Conservation (phyloP, 2,113 vertebrate species). For the Lepus americanus region DNA sequence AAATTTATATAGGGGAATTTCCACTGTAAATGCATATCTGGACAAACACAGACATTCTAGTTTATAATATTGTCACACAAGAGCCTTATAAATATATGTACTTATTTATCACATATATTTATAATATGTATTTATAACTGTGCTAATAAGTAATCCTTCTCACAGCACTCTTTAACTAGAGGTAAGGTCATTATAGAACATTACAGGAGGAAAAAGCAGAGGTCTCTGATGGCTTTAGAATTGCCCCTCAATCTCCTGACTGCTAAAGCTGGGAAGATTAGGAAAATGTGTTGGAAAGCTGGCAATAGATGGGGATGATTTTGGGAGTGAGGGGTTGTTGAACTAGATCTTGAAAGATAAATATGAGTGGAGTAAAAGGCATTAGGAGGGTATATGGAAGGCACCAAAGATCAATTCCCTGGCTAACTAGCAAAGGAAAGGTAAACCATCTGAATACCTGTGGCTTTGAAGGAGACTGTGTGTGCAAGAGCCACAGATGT, state of each 20-base stretch:
- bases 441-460: neutral
- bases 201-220: constrained; percentile 8
- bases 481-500: neutral
- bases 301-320: neutral
- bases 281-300: neutral
- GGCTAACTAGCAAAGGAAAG: neutral
- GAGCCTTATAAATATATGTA: constrained; percentile 54
- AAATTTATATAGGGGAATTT: constrained; percentile 69
- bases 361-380: neutral
- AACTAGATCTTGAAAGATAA: neutral
- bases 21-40: constrained; percentile 29
- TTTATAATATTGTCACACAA: constrained; percentile 55
- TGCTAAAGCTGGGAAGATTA: neutral
- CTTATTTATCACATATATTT: constrained; percentile 10
- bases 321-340: neutral
- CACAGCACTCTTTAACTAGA: constrained; percentile 50
- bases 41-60: constrained; percentile 56
- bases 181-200: neutral
- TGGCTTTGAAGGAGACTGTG: neutral
- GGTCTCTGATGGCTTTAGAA: constrained; percentile 8
- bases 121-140: constrained; percentile 59
- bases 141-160: constrained; percentile 54
- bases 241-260: neutral
- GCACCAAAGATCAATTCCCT: neutral
- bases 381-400: neutral